phyloP scores from a whole-genome alignment of 2,797 vertebrate species.

The Aselliscus stoliczkanus region DNA sequence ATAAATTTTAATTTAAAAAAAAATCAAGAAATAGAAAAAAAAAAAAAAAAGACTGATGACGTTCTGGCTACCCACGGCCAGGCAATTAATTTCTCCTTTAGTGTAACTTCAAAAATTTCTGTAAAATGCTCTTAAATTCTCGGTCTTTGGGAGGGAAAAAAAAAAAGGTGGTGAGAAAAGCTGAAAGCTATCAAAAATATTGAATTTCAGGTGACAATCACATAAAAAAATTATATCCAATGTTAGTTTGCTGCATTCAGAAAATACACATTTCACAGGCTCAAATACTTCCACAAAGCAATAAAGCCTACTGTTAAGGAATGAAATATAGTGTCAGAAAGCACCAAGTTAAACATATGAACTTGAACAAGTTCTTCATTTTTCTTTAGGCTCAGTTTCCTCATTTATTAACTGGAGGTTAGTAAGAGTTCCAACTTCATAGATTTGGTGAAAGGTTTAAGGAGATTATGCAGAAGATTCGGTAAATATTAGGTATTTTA shows the following conservation, averaged over 20 bases:
- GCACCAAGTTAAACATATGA: background rate
- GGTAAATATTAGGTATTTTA: background rate
- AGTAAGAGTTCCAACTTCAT: background rate
- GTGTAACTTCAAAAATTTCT: background rate
- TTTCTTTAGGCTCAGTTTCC: background rate
- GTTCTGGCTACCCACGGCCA: background rate
- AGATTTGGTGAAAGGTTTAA: background rate
- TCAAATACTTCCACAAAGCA: background rate
- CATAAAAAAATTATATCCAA: background rate
- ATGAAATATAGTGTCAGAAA: background rate
- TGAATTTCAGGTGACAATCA: background rate
- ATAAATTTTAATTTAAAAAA: no score
- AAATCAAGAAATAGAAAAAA: no score
- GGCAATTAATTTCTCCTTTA: background rate
- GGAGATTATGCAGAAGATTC: background rate
- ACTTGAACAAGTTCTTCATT: background rate
- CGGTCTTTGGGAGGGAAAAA: background rate
- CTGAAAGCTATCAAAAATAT: background rate
- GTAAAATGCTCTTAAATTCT: constrained; percentile 7
- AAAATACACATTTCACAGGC: background rate
- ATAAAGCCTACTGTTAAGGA: background rate
- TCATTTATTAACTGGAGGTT: background rate
- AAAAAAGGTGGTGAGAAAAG: background rate
- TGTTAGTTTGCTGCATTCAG: background rate
- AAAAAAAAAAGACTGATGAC: background rate